Percentiles rank a stretch among this genome's conserved stretches.
These are phyloP conservation scores for Dallia pectoralis DNA, from an alignment of 2,797 vertebrate species.

Conservation along the genomic window DNA sequence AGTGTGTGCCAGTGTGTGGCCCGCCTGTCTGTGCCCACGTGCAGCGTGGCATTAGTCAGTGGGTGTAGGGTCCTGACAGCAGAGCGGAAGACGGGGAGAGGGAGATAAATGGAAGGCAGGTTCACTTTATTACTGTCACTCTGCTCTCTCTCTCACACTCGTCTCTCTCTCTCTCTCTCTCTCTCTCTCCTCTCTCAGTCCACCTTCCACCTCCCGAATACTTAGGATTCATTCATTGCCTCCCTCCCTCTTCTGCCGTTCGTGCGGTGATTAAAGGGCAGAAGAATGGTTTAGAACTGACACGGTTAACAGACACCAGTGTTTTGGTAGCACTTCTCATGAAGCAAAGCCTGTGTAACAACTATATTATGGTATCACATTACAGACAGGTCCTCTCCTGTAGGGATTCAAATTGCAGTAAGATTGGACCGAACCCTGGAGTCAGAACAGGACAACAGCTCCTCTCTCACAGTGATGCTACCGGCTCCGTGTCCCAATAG, in stretches of 20 bases:
- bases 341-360: neutral
- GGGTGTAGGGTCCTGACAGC: conserved; percentile 69
- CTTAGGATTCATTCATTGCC: conserved; percentile 72
- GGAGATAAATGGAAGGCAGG: conserved; percentile 76
- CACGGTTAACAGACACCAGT: neutral
- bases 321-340: neutral
- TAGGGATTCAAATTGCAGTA: conserved; percentile 22
- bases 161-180: conserved; percentile 62
- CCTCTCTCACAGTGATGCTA: conserved; percentile 50
- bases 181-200: conserved; percentile 67
- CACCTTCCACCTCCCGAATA: conserved; percentile 71
- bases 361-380: neutral
- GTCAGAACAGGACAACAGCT: conserved; percentile 45
- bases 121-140: conserved; percentile 79
- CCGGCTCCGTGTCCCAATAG: conserved; percentile 62
- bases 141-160: conserved; percentile 62
- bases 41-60: conserved; percentile 73
- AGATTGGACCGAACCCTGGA: conserved; percentile 29
- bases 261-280: neutral
- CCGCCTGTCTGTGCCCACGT: conserved; percentile 63
- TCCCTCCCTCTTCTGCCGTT: conserved; percentile 58
- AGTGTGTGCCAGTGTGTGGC: conserved; percentile 66
- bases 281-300: neutral
- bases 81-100: conserved; percentile 70
- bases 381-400: neutral